These are phyloP conservation scores for Agrypnia vestita DNA, from an alignment of 1,140 invertebrate genomes.

Conservation along the genomic window DNA sequence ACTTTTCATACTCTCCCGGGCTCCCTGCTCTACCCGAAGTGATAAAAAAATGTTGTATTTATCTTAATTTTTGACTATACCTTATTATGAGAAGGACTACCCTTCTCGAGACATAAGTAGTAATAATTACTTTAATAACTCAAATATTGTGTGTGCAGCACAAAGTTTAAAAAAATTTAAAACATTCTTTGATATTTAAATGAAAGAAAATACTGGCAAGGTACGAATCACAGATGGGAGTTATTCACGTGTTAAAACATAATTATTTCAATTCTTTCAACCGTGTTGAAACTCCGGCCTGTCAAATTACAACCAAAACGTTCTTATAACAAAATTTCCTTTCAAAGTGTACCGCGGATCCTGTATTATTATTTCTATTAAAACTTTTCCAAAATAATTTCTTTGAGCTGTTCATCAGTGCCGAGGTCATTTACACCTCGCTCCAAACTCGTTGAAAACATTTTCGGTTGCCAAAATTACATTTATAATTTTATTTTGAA, in stretches of 20 bases:
- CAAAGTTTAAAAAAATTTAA: too few relatives aligned
- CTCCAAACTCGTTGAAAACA: conserved; percentile 2
- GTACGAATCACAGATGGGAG: too few relatives aligned
- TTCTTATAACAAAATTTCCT: conserved; percentile 4
- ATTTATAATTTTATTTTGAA: neutral
- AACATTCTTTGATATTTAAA: too few relatives aligned
- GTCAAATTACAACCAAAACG: conserved; percentile 28
- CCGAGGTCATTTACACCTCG: conserved; percentile 26
- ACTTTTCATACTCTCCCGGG: too few relatives aligned
- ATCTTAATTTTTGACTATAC: too few relatives aligned
- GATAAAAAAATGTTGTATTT: too few relatives aligned
- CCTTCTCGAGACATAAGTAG: too few relatives aligned
- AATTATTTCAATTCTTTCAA: conserved; percentile 10
- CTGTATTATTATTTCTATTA: conserved; percentile 35
- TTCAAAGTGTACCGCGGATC: neutral
- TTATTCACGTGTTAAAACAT: neutral
- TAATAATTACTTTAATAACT: too few relatives aligned
- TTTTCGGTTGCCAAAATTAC: conserved; percentile 3
- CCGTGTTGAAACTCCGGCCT: neutral
- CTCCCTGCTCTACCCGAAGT: too few relatives aligned
- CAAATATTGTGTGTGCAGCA: too few relatives aligned
- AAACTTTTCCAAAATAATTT: conserved; percentile 23
- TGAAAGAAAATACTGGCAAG: too few relatives aligned
- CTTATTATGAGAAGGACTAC: too few relatives aligned
- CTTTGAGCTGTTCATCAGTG: conserved; percentile 19